A percentile compares a stretch with the other conserved stretches of the same genome.
Conservation (phyloP, 2,113 vertebrate genomes). For the Malurus alboscapulatus region DNA sequence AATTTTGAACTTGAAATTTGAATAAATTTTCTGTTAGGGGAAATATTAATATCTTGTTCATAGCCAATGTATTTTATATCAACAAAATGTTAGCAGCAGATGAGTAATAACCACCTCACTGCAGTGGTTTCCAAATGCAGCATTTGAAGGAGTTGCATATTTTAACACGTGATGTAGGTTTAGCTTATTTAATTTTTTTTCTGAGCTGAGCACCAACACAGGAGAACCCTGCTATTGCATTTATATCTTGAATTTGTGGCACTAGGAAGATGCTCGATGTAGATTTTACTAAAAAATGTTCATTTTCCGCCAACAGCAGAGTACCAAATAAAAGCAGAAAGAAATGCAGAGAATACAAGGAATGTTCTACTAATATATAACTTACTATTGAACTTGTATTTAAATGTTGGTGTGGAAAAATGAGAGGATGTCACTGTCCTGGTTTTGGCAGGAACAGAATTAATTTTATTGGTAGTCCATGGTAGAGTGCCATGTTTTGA, state of each 20-base stretch:
- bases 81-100: background rate
- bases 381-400: background rate
- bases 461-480: background rate
- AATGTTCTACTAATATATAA: background rate
- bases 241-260: background rate
- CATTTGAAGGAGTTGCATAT: background rate
- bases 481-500: background rate
- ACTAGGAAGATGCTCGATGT: background rate
- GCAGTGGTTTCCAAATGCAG: background rate
- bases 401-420: background rate
- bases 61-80: background rate
- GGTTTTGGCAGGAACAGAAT: background rate
- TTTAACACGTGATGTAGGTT: background rate
- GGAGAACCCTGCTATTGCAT: background rate
- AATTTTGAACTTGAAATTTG: background rate
- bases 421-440: background rate
- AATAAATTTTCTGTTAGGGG: background rate
- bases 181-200: background rate
- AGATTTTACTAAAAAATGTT: background rate
- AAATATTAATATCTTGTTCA: background rate
- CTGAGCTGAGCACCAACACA: background rate
- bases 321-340: background rate
- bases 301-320: background rate
- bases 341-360: background rate
- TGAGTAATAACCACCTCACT: background rate